Conservation (phyloP, 2,797 vertebrate species). For the Luscinia luscinia region DNA sequence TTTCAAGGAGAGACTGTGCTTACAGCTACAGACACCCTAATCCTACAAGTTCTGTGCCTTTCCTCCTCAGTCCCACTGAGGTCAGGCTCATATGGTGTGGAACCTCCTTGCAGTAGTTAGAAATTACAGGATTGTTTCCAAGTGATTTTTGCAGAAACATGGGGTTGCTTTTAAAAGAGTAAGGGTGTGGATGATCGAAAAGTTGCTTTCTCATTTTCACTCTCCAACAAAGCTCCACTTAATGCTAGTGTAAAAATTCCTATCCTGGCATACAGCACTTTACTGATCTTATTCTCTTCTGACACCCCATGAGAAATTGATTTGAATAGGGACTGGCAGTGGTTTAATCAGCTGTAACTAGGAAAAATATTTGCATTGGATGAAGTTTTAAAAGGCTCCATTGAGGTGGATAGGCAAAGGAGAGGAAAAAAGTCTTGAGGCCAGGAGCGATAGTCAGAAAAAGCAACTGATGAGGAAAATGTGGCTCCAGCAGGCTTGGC, state of each 20-base stretch:
- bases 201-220: not conserved
- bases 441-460: not conserved
- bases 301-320: not conserved
- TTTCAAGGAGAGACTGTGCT: not conserved
- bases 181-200: not conserved
- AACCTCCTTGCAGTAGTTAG: not conserved
- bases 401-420: not conserved
- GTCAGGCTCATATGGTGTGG: rapidly evolving
- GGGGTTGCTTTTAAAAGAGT: not conserved
- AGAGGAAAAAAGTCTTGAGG: not conserved
- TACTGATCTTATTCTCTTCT: not conserved
- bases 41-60: not conserved
- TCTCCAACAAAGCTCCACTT: not conserved
- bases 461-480: not conserved
- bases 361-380: not conserved
- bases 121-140: not conserved
- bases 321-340: not conserved
- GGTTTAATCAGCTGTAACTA: not conserved
- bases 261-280: not conserved
- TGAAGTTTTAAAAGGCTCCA: not conserved
- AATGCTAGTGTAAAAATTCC: not conserved
- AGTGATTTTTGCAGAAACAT: not conserved
- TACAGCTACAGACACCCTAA: not conserved
- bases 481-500: rapidly evolving
- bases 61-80: not conserved